phyloP scores from a whole-genome alignment of 2,888 invertebrate genomes.

The Agapostemon virescens region DNA sequence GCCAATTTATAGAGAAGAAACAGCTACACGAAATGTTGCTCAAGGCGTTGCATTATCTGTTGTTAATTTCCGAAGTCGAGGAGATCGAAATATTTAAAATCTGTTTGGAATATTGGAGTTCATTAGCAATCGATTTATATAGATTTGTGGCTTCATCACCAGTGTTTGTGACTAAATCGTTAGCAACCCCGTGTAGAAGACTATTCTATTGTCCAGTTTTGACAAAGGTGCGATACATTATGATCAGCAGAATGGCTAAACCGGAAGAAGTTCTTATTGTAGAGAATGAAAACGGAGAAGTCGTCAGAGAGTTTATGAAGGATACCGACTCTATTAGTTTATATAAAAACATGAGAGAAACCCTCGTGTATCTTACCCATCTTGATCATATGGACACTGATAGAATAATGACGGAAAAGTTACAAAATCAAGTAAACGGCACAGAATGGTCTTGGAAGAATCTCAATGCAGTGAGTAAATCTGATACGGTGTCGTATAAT shows the following conservation, averaged over 20 bases:
- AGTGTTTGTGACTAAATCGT: conserved; percentile 76
- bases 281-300: conserved; percentile 99
- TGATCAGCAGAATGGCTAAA: conserved; percentile 99
- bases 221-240: conserved; percentile 95
- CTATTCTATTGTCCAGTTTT: conserved; percentile 90
- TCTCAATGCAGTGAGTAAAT: conserved; percentile 89
- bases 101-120: conserved; percentile 99
- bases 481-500: background rate
- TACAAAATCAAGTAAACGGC: conserved; percentile 99
- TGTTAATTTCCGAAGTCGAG: conserved; percentile 97
- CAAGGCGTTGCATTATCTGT: conserved; percentile 92
- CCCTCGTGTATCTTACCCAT: conserved; percentile 98
- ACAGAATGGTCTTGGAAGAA: conserved; percentile 99
- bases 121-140: conserved; percentile 94
- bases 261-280: conserved; percentile 99
- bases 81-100: conserved; percentile 99
- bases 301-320: conserved; percentile 99
- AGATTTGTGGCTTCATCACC: conserved; percentile 84
- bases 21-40: conserved; percentile 88
- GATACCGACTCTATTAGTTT: conserved; percentile 99
- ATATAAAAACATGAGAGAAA: conserved; percentile 99
- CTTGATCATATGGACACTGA: conserved; percentile 99
- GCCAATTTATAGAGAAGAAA: conserved; percentile 91
- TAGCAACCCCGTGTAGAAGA: conserved; percentile 83
- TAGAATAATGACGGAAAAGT: conserved; percentile 98